Base-by-base conservation (phyloP, 2,888 invertebrate species). In the Aradus depressus region DNA sequence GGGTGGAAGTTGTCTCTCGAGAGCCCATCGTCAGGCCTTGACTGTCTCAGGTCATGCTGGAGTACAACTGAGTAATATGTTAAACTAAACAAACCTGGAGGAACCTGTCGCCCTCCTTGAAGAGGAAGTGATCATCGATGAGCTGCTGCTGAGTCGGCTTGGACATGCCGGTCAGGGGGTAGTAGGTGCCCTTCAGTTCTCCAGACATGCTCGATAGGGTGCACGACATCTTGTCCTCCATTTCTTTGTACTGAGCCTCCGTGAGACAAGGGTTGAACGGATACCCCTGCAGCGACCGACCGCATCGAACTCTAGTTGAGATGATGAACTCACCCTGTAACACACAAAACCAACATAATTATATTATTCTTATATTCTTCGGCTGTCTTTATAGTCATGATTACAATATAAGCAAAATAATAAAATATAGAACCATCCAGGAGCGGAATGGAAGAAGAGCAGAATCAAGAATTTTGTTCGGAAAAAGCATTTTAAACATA, bases 221-320 rank as follows among this genome's bases (percentile, higher is more conserved):
- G 65, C 73, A 66, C 61, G 87, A 81, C 10, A 90, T 87, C 69
- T 92, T 92, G 51, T 80, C 77, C 69, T 95, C 92, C 92, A 96
- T 93, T 71, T 93, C 93, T 72, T 89, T 88, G 81, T 95, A 95
- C 74, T 95, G 92, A 64, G 84, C 87, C 75, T 95, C 93, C 55
- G 89, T 91, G 59, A 96, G 72, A 75, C 93, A 93, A 61, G 95
- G 95, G 77, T 95, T 96, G 84, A 96, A 95, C 62, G 93, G 92
- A 70, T 92, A 95, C 55, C 95, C 95, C 65, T 87, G 82, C 77
- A 89, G 69, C 65, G 90, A 91, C 68, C 96, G 90, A 58, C 95
- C 95, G 72, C 95, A 93, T 65, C 95, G 84, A 55, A 96, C 91
- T 66, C 96, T 87, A 65, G 95, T 96, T 49, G 93, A 92, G 61